Base-by-base conservation (phyloP, 2,888 invertebrate genomes). In the Pandemis cinnamomeana region DNA sequence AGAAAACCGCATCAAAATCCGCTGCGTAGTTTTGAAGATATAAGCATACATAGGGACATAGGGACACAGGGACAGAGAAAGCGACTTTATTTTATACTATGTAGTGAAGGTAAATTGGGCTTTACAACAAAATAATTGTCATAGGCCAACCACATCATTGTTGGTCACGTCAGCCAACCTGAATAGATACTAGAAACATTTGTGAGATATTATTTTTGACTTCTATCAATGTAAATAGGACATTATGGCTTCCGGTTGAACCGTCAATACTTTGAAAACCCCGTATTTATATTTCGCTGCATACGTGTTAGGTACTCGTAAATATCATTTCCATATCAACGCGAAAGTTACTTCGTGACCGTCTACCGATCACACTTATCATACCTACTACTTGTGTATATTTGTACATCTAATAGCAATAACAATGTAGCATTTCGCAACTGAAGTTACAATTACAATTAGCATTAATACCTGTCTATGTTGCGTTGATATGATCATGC, bases 401-500 rank as follows among this genome's bases (percentile, higher is more conserved):
- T 15, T 15, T n/a, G 51, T 51, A 53, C 15, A 15, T 10, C 10
- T 36, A 36, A 36, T 7, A 44, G 6, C n/a, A 53, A 11, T 5
- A n/a, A 20, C 48, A 48, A 13, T n/a, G 55, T 55, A 55, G 20
- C 55, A 20, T 20, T 55, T 20, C 15, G 20, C 7, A 20, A 27
- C 27, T 27, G 10, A 27, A 58, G 53, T 53, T 60, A 55, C 6
- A 10, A 15, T 6, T 63, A 63, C 63, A 63, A 63, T 15, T 44
- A 44, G 7, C 42, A 2, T 62, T 27, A 44, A 20, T 63, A n/a
- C 44, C 63, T 44, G 3, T 20, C 63, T 44, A 8, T 20, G 61
- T 7, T 62, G 61, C 42, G 20, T 63, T 13, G n/a, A 44, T 67
- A 55, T 58, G 27, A 58, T 13, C 44, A 63, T 63, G 44, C 46